Percentiles rank a stretch among this genome's conserved stretches.
These are phyloP conservation scores for Urocolius indicus DNA, from an alignment of 2,113 vertebrate species.

Conservation along the genomic window DNA sequence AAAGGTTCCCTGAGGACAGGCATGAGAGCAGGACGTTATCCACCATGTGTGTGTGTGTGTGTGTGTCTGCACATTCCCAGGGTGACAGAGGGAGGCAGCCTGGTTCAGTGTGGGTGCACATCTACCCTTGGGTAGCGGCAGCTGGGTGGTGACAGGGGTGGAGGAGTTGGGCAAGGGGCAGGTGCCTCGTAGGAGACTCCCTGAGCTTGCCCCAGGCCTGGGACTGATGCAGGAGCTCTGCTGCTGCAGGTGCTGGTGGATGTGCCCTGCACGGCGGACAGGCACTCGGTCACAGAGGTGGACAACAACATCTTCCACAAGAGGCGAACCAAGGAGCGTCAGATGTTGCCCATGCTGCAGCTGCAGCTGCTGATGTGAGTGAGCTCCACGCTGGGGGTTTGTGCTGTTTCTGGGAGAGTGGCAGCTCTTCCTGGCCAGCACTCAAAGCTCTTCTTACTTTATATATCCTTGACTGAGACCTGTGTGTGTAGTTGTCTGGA, in stretches of 20 bases:
- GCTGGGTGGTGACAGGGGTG: background rate
- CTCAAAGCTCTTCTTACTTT: background rate
- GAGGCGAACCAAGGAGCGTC: conserved; percentile 85
- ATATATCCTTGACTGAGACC: background rate
- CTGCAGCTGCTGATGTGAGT: conserved; percentile 91
- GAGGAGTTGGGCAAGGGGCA: background rate
- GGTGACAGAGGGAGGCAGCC: background rate
- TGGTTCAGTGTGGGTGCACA: background rate
- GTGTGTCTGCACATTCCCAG: background rate
- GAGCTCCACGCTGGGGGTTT: background rate
- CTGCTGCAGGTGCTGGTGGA: conserved; percentile 91
- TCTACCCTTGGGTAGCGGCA: rapidly evolving
- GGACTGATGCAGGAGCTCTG: background rate
- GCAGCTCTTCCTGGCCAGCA: background rate
- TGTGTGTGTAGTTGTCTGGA: background rate
- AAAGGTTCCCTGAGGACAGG: rapidly evolving
- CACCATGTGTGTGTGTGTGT: background rate
- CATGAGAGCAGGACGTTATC: background rate
- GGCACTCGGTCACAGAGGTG: conserved; percentile 88
- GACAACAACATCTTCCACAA: conserved; percentile 93
- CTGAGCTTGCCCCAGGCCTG: background rate
- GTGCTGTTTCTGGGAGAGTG: rapidly evolving
- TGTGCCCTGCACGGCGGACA: conserved; percentile 94
- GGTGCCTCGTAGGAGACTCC: rapidly evolving
- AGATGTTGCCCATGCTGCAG: conserved; percentile 89